Evolutionary conservation across 2,113 vertebrate species (phyloP).

Genomic region (Serinus canaria): DNA sequence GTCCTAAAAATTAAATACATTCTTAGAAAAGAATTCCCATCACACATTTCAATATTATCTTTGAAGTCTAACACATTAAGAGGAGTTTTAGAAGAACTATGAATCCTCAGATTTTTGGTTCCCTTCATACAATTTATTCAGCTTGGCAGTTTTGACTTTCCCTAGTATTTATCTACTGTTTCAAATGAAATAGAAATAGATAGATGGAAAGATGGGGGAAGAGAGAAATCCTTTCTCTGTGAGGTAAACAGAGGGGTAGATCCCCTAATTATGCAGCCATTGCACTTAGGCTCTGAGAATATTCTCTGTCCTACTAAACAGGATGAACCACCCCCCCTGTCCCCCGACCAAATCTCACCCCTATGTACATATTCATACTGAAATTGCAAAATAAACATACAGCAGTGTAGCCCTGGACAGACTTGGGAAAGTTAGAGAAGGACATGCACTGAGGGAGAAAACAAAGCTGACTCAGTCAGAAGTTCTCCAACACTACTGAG

Average conservation of each 20-base stretch:
- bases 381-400: not conserved
- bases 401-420: not conserved
- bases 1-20: not conserved
- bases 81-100: not conserved
- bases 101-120: not conserved
- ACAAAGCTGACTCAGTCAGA: not conserved
- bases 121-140: not conserved
- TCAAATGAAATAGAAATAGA: not conserved
- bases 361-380: not conserved
- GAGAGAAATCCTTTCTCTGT: not conserved
- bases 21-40: not conserved
- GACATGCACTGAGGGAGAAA: not conserved
- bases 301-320: not conserved
- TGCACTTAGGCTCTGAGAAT: not conserved
- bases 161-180: not conserved
- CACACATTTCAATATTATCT: not conserved
- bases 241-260: not conserved
- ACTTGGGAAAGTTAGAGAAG: not conserved
- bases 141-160: not conserved
- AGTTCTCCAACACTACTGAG: not conserved
- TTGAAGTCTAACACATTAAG: not conserved
- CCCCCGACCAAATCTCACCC: not conserved
- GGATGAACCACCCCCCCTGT: accelerated
- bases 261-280: not conserved
- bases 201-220: not conserved